These are phyloP conservation scores for Onychostoma macrolepis DNA, from an alignment of 2,113 vertebrate species.

Conservation along the genomic window DNA sequence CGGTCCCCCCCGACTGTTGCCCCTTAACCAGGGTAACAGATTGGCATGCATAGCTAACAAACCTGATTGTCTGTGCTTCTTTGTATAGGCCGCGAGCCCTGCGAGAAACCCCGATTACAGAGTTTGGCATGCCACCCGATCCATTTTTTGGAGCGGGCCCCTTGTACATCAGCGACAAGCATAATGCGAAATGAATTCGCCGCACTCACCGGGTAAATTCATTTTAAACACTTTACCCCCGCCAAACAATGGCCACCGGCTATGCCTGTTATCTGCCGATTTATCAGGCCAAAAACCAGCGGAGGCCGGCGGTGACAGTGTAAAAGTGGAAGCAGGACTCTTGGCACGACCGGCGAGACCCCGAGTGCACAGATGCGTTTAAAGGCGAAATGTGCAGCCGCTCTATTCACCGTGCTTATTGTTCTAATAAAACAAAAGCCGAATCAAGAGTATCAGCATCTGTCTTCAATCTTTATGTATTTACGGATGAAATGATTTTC, in stretches of 20 bases:
- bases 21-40: slow-evolving; percentile 89
- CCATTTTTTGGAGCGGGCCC: slow-evolving; percentile 79
- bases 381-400: slow-evolving; percentile 46
- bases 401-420: slow-evolving; percentile 52
- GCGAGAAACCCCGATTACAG: slow-evolving; percentile 85
- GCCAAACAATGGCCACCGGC: slow-evolving; percentile 84
- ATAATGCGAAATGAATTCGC: slow-evolving; percentile 92
- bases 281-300: slow-evolving; percentile 76
- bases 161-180: slow-evolving; percentile 85
- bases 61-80: slow-evolving; percentile 87
- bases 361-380: slow-evolving; percentile 57
- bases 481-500: slow-evolving; percentile 32
- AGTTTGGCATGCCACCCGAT: slow-evolving; percentile 87
- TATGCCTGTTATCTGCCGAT: slow-evolving; percentile 84
- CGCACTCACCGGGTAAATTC: slow-evolving; percentile 87
- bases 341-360: slow-evolving; percentile 53
- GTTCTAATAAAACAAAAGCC: slow-evolving; percentile 47
- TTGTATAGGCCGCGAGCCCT: slow-evolving; percentile 84
- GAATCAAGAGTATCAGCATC: background rate
- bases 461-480: slow-evolving; percentile 2
- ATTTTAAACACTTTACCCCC: slow-evolving; percentile 90
- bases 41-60: slow-evolving; percentile 97
- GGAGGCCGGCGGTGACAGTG: slow-evolving; percentile 62
- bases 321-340: slow-evolving; percentile 53
- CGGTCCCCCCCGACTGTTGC: slow-evolving; percentile 74